Percentiles rank a stretch among this genome's conserved stretches.
Conservation (phyloP, 2,797 vertebrate species). For the Macropus fuliginosus region DNA sequence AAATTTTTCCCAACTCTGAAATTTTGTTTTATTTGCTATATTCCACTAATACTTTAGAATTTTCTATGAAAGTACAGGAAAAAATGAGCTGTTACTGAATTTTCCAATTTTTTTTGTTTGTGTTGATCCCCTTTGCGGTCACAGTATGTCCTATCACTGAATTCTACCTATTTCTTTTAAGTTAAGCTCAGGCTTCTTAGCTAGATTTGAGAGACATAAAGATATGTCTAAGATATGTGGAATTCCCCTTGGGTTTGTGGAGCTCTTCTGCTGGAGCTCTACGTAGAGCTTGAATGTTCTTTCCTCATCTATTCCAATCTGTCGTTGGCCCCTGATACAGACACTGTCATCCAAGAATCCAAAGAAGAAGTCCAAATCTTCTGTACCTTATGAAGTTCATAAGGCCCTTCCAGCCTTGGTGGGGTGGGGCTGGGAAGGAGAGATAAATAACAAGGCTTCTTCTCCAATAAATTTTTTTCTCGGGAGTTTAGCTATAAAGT, state of each 20-base stretch:
- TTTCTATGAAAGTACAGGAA: background rate
- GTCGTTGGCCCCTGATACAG: background rate
- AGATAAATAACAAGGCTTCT: background rate
- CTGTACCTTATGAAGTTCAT: background rate
- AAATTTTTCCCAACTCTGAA: background rate
- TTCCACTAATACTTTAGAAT: background rate
- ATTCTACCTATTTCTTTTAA: conserved; percentile 83
- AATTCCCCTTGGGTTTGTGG: conserved; percentile 49
- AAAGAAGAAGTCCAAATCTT: background rate
- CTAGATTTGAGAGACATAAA: conserved; percentile 81
- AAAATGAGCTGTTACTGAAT: conserved; percentile 7
- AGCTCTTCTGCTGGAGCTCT: background rate
- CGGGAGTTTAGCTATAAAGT: background rate
- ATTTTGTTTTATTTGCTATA: conserved; percentile 24
- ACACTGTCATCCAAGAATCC: background rate
- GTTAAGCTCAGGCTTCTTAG: conserved; percentile 79
- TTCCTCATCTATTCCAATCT: background rate
- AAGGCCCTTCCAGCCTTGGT: background rate
- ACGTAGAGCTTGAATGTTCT: background rate
- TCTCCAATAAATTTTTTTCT: background rate
- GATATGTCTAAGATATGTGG: conserved; percentile 74
- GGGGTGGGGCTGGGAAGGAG: background rate
- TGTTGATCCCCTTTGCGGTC: background rate
- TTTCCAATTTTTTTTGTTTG: background rate
- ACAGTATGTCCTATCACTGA: conserved; percentile 62